Evolutionary conservation across 2,797 vertebrate species (phyloP).

Genomic region (Botia almorhae): DNA sequence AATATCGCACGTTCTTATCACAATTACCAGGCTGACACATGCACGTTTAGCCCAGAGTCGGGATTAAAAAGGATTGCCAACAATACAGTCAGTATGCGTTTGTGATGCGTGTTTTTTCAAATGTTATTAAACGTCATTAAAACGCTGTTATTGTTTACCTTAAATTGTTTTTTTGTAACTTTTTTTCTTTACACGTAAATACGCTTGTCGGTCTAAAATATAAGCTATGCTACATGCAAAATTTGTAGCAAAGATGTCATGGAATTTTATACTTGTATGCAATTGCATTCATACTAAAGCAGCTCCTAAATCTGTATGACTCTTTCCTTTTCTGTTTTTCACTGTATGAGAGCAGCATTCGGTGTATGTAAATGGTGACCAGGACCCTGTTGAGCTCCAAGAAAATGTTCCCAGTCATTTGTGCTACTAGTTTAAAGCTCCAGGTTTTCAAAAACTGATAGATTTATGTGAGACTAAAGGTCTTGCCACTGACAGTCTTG

Average conservation of each 20-base stretch:
- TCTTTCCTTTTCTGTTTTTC: too few species aligned
- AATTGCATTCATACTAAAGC: too few species aligned
- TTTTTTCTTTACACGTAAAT: background rate
- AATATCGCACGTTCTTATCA: conserved; percentile 16
- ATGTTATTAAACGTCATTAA: background rate
- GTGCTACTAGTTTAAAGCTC: too few species aligned
- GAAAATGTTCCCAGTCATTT: too few species aligned
- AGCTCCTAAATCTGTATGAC: too few species aligned
- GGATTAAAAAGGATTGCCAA: conserved; percentile 29
- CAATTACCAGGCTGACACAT: conserved; percentile 7
- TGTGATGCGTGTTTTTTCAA: background rate
- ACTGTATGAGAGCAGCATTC: too few species aligned
- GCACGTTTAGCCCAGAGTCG: background rate
- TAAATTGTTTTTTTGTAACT: too few species aligned
- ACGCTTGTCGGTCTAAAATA: background rate
- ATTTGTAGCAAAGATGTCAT: too few species aligned
- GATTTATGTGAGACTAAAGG: background rate
- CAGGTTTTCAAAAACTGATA: too few species aligned
- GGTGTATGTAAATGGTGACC: background rate
- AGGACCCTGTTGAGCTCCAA: background rate
- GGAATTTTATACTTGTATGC: too few species aligned
- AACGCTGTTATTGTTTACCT: conserved; percentile 3
- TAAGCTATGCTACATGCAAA: too few species aligned
- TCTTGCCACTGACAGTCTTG: background rate
- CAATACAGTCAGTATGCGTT: conserved; percentile 12